Percentiles rank a stretch among this genome's conserved stretches.
Conservation (phyloP, 2,113 vertebrate species). For the Protobothrops mucrosquamatus region DNA sequence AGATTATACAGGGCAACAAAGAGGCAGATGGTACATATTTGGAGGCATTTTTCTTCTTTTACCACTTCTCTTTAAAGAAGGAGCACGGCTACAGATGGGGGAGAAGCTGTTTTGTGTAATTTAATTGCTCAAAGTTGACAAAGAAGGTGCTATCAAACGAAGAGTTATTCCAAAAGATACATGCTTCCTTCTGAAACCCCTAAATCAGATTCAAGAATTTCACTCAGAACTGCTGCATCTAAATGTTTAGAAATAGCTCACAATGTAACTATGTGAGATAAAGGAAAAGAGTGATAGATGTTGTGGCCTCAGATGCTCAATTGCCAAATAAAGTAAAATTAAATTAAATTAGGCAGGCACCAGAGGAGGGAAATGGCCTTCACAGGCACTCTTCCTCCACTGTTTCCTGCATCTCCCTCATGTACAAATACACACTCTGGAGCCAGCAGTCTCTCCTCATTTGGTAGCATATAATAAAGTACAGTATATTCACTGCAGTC, state of each 20-base stretch:
- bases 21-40: background rate
- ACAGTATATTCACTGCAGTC: background rate
- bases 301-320: background rate
- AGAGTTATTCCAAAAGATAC: background rate
- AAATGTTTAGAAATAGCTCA: background rate
- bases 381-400: background rate
- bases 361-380: background rate
- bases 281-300: background rate
- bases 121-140: background rate
- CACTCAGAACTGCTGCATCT: background rate
- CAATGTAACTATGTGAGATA: background rate
- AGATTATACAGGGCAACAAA: background rate
- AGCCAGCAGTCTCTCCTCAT: background rate
- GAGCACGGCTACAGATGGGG: background rate
- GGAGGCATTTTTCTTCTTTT: background rate
- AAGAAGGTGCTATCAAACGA: background rate
- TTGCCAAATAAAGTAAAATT: background rate
- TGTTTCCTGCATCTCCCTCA: background rate
- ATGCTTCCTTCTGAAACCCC: background rate
- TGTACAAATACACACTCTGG: background rate
- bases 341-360: background rate
- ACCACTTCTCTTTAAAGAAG: background rate
- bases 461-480: background rate
- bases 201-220: background rate
- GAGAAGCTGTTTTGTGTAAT: background rate